phyloP scores from a whole-genome alignment of 1,140 invertebrate species.

The Bombyx mandarina region DNA sequence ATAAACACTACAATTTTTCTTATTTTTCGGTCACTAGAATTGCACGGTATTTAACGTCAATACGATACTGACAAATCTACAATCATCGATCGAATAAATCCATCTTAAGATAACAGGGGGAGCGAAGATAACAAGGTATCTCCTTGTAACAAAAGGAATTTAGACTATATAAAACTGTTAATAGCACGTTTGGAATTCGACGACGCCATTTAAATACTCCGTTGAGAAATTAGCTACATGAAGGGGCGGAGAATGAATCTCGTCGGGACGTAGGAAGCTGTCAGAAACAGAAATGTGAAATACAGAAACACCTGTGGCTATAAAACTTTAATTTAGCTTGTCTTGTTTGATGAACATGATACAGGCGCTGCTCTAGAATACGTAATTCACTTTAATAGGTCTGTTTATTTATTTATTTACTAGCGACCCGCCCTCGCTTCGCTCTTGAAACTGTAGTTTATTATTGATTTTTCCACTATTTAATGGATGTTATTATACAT shows the following conservation, averaged over 20 bases:
- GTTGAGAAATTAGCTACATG: conserved; percentile 15
- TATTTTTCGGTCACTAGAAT: background rate
- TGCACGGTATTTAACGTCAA: background rate
- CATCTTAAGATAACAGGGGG: conserved; percentile 25
- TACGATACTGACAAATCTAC: conserved; percentile 21
- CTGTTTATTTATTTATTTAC: too few species aligned
- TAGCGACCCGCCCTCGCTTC: too few species aligned
- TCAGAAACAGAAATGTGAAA: conserved; percentile 9
- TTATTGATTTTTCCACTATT: too few species aligned
- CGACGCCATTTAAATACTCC: conserved; percentile 20
- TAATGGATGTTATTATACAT: too few species aligned
- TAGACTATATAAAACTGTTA: conserved; percentile 27
- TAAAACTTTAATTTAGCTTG: conserved; percentile 15
- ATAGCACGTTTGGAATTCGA: conserved; percentile 20
- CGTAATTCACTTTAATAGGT: too few species aligned
- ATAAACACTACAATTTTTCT: too few species aligned
- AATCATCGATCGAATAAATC: conserved; percentile 44
- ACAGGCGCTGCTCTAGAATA: too few species aligned
- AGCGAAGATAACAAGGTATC: conserved; percentile 29
- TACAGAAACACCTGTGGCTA: conserved; percentile 13
- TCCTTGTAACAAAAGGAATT: conserved; percentile 42
- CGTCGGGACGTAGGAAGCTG: conserved; percentile 8
- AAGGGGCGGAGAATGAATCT: conserved; percentile 5
- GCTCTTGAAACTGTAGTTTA: too few species aligned
- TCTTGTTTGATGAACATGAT: background rate